A percentile compares a stretch with the other conserved stretches of the same genome.
phyloP scores from a whole-genome alignment of 1,140 invertebrate genomes.

The Drosophila chauvacae region DNA sequence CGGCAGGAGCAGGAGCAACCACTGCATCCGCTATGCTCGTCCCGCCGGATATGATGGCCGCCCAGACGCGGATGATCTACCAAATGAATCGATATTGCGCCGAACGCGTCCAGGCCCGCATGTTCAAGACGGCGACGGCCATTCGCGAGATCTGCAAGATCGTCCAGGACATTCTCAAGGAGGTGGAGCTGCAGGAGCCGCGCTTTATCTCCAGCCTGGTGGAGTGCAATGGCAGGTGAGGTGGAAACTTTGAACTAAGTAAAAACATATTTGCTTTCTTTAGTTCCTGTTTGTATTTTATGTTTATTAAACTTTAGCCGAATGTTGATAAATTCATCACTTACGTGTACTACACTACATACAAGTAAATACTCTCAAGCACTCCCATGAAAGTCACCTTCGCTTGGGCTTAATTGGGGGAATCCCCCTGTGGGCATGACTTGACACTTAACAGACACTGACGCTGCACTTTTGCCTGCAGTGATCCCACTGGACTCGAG shows the following conservation, averaged over 20 bases:
- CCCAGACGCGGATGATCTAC: constrained; percentile 95
- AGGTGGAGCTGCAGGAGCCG: constrained; percentile 98
- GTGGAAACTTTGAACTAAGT: too few species aligned
- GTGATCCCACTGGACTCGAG: constrained; percentile 9
- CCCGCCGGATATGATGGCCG: constrained; percentile 94
- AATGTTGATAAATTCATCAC: neutral
- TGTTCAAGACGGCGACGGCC: constrained; percentile 93
- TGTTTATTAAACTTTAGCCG: neutral
- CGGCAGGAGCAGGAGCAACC: neutral
- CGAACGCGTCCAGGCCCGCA: constrained; percentile 94
- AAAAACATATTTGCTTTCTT: too few species aligned
- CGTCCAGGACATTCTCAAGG: constrained; percentile 97
- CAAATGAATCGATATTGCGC: constrained; percentile 98
- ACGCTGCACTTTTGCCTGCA: constrained; percentile 55
- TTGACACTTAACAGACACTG: constrained; percentile 56
- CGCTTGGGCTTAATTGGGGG: neutral
- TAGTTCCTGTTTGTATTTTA: too few species aligned
- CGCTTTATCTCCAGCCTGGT: constrained; percentile 94
- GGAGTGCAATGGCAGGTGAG: constrained; percentile 88
- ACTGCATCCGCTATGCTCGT: constrained; percentile 86
- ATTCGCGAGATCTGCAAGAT: constrained; percentile 96
- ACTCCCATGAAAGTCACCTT: neutral
- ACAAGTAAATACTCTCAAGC: too few species aligned
- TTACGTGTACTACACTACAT: too few species aligned
- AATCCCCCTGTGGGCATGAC: constrained; percentile 45